phyloP scores from a whole-genome alignment of 2,888 invertebrate genomes.

The Apodemia mormo region DNA sequence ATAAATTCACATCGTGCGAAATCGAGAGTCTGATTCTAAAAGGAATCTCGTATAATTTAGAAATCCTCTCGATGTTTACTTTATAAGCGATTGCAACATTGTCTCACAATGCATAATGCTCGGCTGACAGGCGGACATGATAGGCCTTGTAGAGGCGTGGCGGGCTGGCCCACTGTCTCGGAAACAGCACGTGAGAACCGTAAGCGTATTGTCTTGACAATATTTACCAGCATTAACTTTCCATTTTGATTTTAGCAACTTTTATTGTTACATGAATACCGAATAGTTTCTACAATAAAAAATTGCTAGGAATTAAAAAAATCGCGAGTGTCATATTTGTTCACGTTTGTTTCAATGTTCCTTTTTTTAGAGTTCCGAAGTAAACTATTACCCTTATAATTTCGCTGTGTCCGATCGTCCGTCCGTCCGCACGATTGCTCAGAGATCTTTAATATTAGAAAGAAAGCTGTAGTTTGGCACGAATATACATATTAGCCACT shows the following conservation, averaged over 20 bases:
- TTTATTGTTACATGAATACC: background rate
- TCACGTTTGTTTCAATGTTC: too few species aligned
- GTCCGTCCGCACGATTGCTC: too few species aligned
- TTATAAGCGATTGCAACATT: constrained; percentile 29
- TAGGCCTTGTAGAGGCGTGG: constrained; percentile 59
- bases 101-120: constrained; percentile 31
- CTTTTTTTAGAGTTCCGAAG: too few species aligned
- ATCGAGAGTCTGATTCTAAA: constrained; percentile 7
- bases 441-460: too few species aligned
- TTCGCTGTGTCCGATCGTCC: too few species aligned
- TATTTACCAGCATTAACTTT: constrained; percentile 32
- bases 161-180: constrained; percentile 46
- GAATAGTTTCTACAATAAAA: background rate
- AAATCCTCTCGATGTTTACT: constrained; percentile 25
- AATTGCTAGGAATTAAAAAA: too few species aligned
- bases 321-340: too few species aligned
- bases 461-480: too few species aligned
- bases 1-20: constrained; percentile 6
- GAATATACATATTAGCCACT: too few species aligned
- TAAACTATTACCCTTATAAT: too few species aligned
- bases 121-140: constrained; percentile 60
- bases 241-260: constrained; percentile 8
- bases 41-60: constrained; percentile 10
- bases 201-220: constrained; percentile 35
- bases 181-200: constrained; percentile 45